Evolutionary conservation across 2,797 vertebrate genomes (phyloP).

Genomic region (Megalops cyprinoides): DNA sequence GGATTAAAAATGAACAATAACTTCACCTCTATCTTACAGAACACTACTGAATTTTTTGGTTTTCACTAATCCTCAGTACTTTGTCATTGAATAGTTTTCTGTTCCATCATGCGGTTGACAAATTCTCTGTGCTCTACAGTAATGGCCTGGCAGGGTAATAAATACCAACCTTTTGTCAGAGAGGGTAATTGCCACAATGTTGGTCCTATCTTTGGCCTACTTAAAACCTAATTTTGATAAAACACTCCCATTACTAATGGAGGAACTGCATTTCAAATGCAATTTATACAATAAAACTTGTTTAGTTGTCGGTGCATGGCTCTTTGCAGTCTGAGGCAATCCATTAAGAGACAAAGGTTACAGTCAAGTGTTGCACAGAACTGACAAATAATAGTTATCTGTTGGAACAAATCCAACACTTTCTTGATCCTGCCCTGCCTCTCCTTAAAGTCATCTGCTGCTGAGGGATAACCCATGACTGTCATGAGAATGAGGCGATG

Average conservation of each 20-base stretch:
- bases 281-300: background rate
- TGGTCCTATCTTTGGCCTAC: conserved; percentile 29
- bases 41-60: background rate
- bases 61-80: background rate
- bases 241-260: conserved; percentile 19
- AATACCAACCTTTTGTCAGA: conserved; percentile 25
- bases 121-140: conserved; percentile 17
- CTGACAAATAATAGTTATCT: background rate
- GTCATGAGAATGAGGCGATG: background rate
- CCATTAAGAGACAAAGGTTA: background rate
- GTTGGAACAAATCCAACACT: background rate
- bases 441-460: background rate
- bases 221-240: conserved; percentile 26
- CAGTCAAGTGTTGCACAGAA: background rate
- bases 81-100: conserved; percentile 26
- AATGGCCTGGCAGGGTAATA: conserved; percentile 9
- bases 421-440: background rate
- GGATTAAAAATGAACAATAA: background rate
- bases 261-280: background rate
- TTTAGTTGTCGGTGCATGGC: no score
- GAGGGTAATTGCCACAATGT: conserved; percentile 24
- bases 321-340: background rate
- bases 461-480: background rate
- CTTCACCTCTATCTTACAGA: background rate
- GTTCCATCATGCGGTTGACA: conserved; percentile 26